Evolutionary conservation across 2,113 vertebrate genomes (phyloP), one percentile per base, ranked within the genome.

Genomic region (Rhabdomys dilectus): DNA sequence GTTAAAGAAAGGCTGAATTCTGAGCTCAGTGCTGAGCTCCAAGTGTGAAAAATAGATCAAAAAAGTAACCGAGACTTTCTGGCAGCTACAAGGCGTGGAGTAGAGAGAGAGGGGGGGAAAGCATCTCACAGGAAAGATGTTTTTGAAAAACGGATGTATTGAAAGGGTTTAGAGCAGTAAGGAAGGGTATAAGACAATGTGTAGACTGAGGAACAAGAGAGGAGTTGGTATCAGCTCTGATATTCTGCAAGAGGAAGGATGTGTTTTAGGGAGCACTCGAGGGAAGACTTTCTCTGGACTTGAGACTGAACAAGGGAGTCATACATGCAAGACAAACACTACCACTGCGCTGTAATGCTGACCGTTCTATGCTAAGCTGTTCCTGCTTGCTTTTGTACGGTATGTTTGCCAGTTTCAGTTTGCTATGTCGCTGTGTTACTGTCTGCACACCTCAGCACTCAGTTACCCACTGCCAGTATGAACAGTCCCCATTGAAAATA

Each of bases 401-500:
- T 82, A 13, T 34, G 19, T 84, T 88, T 76, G 26, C 92, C 68
- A 76, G 1, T 73, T 56, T 29, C 68, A 19, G n/a, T 88, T 77
- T 66, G 7, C 31, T 22, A 1, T 72, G 2, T 31, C n/a, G 9
- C 0, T 42, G 24, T 3, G 6, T 34, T 26, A 26, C 24, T 26
- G 62, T 26, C 2, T 34, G 2, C 29, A 24, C 48, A 36, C 12
- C 7, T 42, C 5, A 24, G 1, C 70, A 77, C 72, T 58, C 48
- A 88, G n/a, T 80, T 51, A 26, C 2, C 36, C n/a, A 4, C 15
- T 58, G n/a, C 39, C 60, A n/a, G 2, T 76, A 13, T 58, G 36
- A 70, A 58, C 5, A 31, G n/a, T 75, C 84, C 42, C 39, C 89
- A 31, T 56, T 81, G 84, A 85, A 94, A 95, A 66, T 93, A 73